Percentiles rank a stretch among this genome's conserved stretches.
phyloP scores from a whole-genome alignment of 2,888 invertebrate genomes.

The Drosophila mulleri region DNA sequence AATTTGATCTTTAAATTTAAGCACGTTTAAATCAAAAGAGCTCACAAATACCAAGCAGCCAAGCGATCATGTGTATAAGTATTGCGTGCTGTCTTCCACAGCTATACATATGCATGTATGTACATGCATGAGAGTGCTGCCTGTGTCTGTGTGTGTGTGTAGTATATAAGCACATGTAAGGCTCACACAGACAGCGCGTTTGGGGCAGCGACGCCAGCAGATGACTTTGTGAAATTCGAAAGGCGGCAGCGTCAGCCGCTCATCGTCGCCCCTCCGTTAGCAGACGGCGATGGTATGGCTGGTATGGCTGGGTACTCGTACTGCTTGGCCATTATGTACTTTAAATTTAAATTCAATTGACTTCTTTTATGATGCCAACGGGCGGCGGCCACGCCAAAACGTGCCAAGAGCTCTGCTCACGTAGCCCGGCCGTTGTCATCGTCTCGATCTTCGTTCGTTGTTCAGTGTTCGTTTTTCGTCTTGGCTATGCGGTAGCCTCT shows the following conservation, averaged over 20 bases:
- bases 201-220: slow-evolving; percentile 61
- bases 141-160: slow-evolving; percentile 12
- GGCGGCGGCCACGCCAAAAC: slow-evolving; percentile 75
- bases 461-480: slow-evolving; percentile 26
- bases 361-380: slow-evolving; percentile 81
- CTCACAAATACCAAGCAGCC: slow-evolving; percentile 56
- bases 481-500: slow-evolving; percentile 52
- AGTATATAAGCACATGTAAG: slow-evolving; percentile 38
- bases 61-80: slow-evolving; percentile 51
- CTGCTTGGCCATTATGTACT: slow-evolving; percentile 76
- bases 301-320: slow-evolving; percentile 33
- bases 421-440: slow-evolving; percentile 52
- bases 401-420: slow-evolving; percentile 72
- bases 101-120: slow-evolving; percentile 13
- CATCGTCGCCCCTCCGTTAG: not conserved
- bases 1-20: slow-evolving; percentile 80
- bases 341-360: slow-evolving; percentile 82
- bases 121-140: slow-evolving; percentile 10
- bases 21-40: slow-evolving; percentile 79
- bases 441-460: slow-evolving; percentile 30
- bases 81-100: slow-evolving; percentile 45
- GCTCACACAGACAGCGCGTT: slow-evolving; percentile 64
- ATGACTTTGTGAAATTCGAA: slow-evolving; percentile 80
- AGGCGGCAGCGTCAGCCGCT: slow-evolving; percentile 62
- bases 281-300: not conserved